Base-by-base conservation (phyloP, 1,140 invertebrate genomes). In the Lutraria rhynchaena region DNA sequence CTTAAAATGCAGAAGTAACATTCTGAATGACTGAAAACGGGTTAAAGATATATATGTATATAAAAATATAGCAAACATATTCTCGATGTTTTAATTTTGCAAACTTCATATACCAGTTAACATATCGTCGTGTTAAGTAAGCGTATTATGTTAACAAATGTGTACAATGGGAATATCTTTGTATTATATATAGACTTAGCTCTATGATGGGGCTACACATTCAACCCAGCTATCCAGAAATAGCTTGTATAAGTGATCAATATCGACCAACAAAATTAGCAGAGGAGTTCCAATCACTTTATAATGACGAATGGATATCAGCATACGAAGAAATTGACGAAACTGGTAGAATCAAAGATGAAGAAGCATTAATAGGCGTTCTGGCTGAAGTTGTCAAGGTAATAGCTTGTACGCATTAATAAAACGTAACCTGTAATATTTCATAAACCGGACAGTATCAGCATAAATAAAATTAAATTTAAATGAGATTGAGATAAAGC, bases 261-360 rank as follows among this genome's bases (percentile, higher is more conserved):
- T 55, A 67, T 46, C 35, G 83, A 19, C 83, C 83, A 58, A 63
- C 65, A 5, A 82, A 82, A 46, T 19, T 85, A 7, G 60, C 60
- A 0, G 83, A 85, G 60, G 29, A 46, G 24, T 82, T 85, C 58
- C 27, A 27, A 3, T 44, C 67, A 24, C 7, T 85, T 4, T 85
- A 85, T 58, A 80, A 85, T 41, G 65, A 76, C n/a, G 55, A 63
- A 22, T 84, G 83, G 83, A 81, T 73, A 13, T 46, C 61, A 19
- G 71, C 65, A 1, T 81, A 41, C 19, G 67, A 81, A 31, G n/a
- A 41, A 22, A 49, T 82, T 24, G 46, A 60, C 27, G 29, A 74
- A 9, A n/a, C n/a, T 58, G n/a, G 24, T 31, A 51, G 19, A 74
- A 41, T 41, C 15, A 41, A 41, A 41, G 29, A 51, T 15, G 77